These are phyloP conservation scores for Hydraecia micacea DNA, from an alignment of 2,888 invertebrate species.

Conservation along the genomic window DNA sequence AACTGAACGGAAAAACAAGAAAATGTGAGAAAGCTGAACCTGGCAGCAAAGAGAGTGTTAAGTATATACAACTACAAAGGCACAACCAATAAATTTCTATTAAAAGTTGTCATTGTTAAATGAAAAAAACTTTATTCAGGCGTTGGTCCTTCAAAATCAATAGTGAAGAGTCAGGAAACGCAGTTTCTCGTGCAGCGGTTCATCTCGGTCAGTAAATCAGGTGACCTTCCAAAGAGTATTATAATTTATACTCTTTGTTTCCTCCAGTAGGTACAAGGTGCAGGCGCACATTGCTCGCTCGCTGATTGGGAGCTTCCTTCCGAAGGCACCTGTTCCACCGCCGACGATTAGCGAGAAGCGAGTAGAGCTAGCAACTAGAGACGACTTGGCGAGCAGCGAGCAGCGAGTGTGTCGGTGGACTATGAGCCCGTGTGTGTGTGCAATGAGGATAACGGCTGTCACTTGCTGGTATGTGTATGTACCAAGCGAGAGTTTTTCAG, in stretches of 20 bases:
- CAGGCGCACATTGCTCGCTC: constrained; percentile 23
- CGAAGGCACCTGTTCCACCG: constrained; percentile 9
- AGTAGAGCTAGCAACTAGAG: background rate
- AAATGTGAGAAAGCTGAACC: background rate
- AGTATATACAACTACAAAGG: background rate
- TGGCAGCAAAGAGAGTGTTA: background rate
- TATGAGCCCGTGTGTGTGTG: background rate
- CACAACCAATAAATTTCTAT: background rate
- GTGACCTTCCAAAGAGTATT: constrained; percentile 40
- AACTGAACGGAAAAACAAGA: background rate
- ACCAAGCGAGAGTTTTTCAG: background rate
- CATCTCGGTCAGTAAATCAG: constrained; percentile 66
- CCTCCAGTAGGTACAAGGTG: constrained; percentile 50
- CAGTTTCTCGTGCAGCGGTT: constrained; percentile 12
- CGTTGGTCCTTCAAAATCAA: constrained; percentile 7
- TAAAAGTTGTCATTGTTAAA: constrained; percentile 35
- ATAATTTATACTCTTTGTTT: constrained; percentile 31
- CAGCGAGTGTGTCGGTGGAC: background rate
- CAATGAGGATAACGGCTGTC: background rate
- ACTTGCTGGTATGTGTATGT: background rate
- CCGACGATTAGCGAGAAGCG: background rate
- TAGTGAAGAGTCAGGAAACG: constrained; percentile 15
- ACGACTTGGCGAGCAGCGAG: background rate
- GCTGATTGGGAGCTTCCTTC: constrained; percentile 71
- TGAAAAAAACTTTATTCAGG: constrained; percentile 24